Percentiles rank a stretch among this genome's conserved stretches.
Evolutionary conservation across 2,888 invertebrate genomes (phyloP).

Genomic region (Sipha maydis): DNA sequence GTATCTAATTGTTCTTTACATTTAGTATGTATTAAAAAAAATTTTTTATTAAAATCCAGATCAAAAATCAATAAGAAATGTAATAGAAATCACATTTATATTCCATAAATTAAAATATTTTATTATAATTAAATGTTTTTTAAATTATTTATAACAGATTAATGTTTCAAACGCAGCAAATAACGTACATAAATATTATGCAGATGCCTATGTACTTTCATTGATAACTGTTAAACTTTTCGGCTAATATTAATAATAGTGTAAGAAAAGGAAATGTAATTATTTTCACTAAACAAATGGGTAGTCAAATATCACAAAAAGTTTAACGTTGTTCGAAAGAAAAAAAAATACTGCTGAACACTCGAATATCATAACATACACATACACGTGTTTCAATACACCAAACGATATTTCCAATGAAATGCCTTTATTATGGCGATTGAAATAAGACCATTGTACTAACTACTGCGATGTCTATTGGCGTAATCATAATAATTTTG

Average conservation of each 20-base stretch:
- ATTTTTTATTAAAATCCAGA: too few species aligned
- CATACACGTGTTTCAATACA: background rate
- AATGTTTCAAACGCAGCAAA: background rate
- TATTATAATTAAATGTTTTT: background rate
- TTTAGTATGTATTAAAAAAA: too few species aligned
- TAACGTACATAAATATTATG: background rate
- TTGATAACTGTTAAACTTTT: background rate
- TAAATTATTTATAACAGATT: background rate
- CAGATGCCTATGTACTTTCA: background rate
- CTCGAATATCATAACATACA: background rate
- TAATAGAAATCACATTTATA: background rate
- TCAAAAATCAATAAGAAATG: background rate
- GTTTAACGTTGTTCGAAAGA: background rate
- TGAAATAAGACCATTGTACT: conserved; percentile 8
- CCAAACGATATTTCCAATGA: background rate
- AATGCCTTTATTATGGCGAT: background rate
- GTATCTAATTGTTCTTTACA: too few species aligned
- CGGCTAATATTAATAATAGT: background rate
- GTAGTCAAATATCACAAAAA: conserved; percentile 7
- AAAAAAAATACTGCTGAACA: background rate
- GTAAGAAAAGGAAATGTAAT: background rate
- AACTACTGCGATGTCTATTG: background rate
- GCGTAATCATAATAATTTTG: conserved; percentile 35
- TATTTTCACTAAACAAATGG: conserved; percentile 4
- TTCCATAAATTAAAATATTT: background rate